These are phyloP conservation scores for Leptatherina wallacei DNA, from an alignment of 2,797 vertebrate genomes.

Conservation along the genomic window DNA sequence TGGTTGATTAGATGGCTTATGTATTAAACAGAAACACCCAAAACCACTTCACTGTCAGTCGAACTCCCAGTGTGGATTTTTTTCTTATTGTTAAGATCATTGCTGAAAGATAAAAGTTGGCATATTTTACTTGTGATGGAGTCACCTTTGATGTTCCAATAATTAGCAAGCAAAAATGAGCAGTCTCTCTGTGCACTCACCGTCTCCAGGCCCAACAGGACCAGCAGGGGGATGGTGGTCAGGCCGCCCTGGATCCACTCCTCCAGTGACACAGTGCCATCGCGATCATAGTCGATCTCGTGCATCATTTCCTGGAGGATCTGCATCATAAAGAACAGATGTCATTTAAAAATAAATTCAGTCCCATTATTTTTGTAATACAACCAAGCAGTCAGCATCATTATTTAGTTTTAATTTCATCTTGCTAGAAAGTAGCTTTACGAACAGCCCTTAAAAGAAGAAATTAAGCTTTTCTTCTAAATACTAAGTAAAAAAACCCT, in stretches of 20 bases:
- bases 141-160: not conserved
- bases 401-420: too few relatives aligned
- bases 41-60: too few relatives aligned
- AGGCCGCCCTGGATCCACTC: conserved; percentile 97
- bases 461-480: not conserved
- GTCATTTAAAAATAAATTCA: not conserved
- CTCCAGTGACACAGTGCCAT: conserved; percentile 92
- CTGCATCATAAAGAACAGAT: conserved; percentile 53
- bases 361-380: too few relatives aligned
- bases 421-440: too few relatives aligned
- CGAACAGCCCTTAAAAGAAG: not conserved
- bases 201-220: conserved; percentile 91
- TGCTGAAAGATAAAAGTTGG: not conserved
- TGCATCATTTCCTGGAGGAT: conserved; percentile 98
- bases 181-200: conserved; percentile 76
- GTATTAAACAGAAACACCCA: not conserved
- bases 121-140: not conserved
- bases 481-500: not conserved
- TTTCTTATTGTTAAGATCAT: not conserved
- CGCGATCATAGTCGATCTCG: conserved; percentile 94
- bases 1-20: not conserved
- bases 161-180: not conserved
- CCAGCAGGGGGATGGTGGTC: conserved; percentile 94
- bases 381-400: not conserved
- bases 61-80: not conserved